Evolutionary conservation across 2,797 vertebrate species (phyloP).

Genomic region (Phoeniculus purpureus): DNA sequence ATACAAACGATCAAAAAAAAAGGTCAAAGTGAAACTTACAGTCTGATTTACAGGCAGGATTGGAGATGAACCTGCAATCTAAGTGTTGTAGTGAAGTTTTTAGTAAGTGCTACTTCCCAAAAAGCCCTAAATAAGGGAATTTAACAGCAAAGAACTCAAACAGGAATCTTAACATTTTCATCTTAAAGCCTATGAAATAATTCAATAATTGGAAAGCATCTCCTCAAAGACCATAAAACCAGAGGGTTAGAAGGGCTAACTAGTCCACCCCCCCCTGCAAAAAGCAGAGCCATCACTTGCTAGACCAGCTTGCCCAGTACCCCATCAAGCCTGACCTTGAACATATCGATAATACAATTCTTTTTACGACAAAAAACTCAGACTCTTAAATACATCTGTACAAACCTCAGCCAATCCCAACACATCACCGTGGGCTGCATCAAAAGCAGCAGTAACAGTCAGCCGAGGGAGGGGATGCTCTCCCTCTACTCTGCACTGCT

Average conservation of each 20-base stretch:
- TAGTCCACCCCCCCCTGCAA: too few relatives aligned
- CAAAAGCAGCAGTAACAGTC: too few relatives aligned
- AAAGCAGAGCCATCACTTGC: too few relatives aligned
- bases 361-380: constrained; percentile 36
- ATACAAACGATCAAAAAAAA: fast-evolving
- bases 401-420: constrained; percentile 33
- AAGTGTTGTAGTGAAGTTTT: neutral
- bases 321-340: too few relatives aligned
- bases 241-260: too few relatives aligned
- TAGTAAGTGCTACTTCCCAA: neutral
- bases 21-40: neutral
- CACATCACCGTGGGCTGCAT: too few relatives aligned
- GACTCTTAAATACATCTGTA: constrained; percentile 19
- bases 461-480: too few relatives aligned
- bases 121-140: neutral
- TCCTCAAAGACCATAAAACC: too few relatives aligned
- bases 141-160: neutral
- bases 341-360: neutral
- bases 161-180: neutral
- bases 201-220: neutral
- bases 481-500: too few relatives aligned
- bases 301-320: too few relatives aligned
- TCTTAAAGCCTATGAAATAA: neutral
- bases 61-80: neutral
- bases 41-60: neutral